Evolutionary conservation across 2,797 vertebrate species (phyloP).

Genomic region (Stomatorhinus walkeri): DNA sequence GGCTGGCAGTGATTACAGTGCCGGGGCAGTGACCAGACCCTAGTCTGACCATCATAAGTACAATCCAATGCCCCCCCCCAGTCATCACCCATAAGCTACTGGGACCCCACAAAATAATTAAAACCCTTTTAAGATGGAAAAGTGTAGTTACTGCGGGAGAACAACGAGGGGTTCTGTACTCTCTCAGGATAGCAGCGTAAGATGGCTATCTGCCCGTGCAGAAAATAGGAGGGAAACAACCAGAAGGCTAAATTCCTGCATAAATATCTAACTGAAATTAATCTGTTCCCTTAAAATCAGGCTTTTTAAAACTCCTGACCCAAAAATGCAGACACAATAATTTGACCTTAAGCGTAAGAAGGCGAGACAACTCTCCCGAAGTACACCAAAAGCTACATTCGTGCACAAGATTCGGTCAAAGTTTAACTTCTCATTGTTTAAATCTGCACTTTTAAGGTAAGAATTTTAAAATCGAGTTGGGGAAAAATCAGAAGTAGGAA

Average conservation of each 20-base stretch:
- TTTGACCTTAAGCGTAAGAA: slow-evolving; percentile 10
- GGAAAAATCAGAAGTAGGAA: background rate
- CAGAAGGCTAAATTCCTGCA: slow-evolving; percentile 4
- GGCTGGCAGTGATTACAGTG: background rate
- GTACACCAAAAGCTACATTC: background rate
- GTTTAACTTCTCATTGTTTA: background rate
- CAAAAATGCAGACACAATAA: slow-evolving; percentile 11
- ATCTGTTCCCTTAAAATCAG: background rate
- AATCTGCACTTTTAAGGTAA: background rate
- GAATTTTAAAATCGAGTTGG: background rate
- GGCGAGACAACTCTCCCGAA: background rate
- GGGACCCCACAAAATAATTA: background rate
- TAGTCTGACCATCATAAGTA: background rate
- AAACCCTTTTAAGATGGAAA: background rate
- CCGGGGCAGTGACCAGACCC: background rate
- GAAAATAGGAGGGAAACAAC: background rate
- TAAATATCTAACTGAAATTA: background rate
- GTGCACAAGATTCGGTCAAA: background rate
- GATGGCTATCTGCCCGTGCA: background rate
- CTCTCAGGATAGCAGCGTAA: background rate
- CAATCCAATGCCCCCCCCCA: background rate
- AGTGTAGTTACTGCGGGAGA: background rate
- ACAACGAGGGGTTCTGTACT: background rate
- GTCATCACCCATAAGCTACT: background rate
- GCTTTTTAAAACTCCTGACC: background rate